Base-by-base conservation (phyloP, 2,113 vertebrate genomes). In the Rynchops niger region DNA sequence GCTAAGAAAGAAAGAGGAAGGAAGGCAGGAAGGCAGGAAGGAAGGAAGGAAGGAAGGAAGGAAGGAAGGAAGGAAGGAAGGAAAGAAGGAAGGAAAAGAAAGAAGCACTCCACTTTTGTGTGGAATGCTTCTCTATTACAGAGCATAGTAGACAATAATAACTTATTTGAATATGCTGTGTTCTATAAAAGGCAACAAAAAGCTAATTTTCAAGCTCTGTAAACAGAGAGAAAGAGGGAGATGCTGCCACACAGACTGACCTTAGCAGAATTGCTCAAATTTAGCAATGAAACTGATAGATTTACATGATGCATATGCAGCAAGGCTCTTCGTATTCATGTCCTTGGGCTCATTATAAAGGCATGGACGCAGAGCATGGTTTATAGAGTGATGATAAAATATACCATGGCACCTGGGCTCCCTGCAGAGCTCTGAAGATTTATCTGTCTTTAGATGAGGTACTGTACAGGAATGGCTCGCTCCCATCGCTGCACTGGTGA, bases 361-460 rank as follows among this genome's bases (percentile, higher is more conserved):
- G 95, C 94, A 96, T 95, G 94, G 96, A 97, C 9, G 15, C 88
- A 94, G 79, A 91, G 73, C 90, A 93, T 96, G 88, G 94, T 97
- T 97, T 98, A 96, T 96, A 97, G 94, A 97, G 93, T 93, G 92
- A 97, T 96, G 97, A 97, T 97, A 98, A 97, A 97, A 97, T 96
- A 95, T 58, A 97, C 92, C 90, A 91, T 95, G 96, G 95, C 95
- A 97, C 97, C 92, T 96, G 94, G 94, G 80, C 77, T 98, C 90
- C 96, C 95, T 96, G 94, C 90, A 92, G 96, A 96, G 92, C 90
- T 96, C 85, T 91, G 77, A 97, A 96, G 96, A 97, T 97, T 97
- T 97, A 97, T 97, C 91, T 95, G 62, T 96, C 92, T 97, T 96
- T 90, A 97, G 91, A 97, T 97, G 91, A 97, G 67, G 90, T 87